These are phyloP conservation scores for Saguinus midas DNA, from an alignment of 2,113 vertebrate species.

Conservation along the genomic window DNA sequence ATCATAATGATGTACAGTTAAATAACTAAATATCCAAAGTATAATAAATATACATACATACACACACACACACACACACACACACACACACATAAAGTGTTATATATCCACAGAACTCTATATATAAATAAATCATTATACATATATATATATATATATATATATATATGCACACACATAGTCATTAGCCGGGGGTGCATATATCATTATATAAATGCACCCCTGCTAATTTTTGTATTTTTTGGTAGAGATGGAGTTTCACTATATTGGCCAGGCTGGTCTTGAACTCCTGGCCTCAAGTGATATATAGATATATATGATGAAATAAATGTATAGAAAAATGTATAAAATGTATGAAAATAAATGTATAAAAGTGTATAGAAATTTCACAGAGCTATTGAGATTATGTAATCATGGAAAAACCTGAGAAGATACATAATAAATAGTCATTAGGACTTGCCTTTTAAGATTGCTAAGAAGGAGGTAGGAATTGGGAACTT, in stretches of 20 bases:
- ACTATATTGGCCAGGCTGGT: too few relatives aligned
- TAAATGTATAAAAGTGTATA: background rate
- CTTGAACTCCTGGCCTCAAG: too few relatives aligned
- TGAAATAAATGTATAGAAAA: background rate
- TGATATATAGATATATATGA: background rate
- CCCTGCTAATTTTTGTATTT: too few relatives aligned
- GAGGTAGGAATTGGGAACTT: background rate
- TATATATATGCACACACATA: too few relatives aligned
- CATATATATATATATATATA: too few relatives aligned
- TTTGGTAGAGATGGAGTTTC: too few relatives aligned
- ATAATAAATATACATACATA: background rate
- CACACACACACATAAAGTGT: background rate
- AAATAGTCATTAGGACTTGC: background rate
- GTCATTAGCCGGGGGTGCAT: too few relatives aligned
- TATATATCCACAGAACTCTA: background rate
- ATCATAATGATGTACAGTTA: background rate
- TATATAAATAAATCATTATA: too few relatives aligned
- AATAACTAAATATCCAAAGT: background rate
- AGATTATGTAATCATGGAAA: background rate
- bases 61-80: background rate
- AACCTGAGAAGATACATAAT: background rate
- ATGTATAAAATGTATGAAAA: too few relatives aligned
- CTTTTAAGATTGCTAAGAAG: background rate
- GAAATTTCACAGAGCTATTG: background rate
- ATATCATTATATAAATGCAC: too few relatives aligned